Base-by-base conservation (phyloP, 2,888 invertebrate genomes). In the Lathronympha strigana region DNA sequence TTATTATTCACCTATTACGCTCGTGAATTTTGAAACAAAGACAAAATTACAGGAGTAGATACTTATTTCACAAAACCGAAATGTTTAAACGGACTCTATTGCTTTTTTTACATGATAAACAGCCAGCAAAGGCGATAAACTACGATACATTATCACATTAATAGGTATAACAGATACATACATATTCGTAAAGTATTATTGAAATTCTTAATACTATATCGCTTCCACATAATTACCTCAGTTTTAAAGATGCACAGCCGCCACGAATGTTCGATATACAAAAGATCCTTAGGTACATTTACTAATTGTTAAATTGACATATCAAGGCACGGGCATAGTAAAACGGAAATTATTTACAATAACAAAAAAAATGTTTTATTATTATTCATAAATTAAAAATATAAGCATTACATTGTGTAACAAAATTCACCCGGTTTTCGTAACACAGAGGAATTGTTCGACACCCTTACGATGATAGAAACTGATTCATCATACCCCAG, bases 221-320 rank as follows among this genome's bases (percentile, higher is more conserved):
- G 36, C 36, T 40, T 47, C 50, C n/a, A 49, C 54, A 25, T 33
- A 43, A 36, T 36, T 57, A 49, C 40, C 40, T 17, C 54, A 53
- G 50, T 36, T 45, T 68, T 61, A 73, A 71, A 49, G 53, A 61
- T 54, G 58, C 50, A 68, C 69, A 69, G 60, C 61, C 54, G 47
- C 47, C 67, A 69, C 66, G 31, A 60, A 60, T 47, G 21, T 60
- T 43, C 36, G 45, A 66, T 43, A 61, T 73, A 68, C 68, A n/a
- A 66, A 54, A 57, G 51, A 45, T 28, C 23, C 61, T 50, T 58
- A 67, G 49, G 33, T 50, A 58, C 11, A 50, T 49, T 55, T 9
- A 23, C 45, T 71, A 68, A 71, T 64, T 67, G 69, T 73, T 69
- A 72, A 77, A 76, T 76, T 75, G 76, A 78, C 76, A 60, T 69